Conservation (phyloP, 2,888 invertebrate species). For the Harpalus rubripes region DNA sequence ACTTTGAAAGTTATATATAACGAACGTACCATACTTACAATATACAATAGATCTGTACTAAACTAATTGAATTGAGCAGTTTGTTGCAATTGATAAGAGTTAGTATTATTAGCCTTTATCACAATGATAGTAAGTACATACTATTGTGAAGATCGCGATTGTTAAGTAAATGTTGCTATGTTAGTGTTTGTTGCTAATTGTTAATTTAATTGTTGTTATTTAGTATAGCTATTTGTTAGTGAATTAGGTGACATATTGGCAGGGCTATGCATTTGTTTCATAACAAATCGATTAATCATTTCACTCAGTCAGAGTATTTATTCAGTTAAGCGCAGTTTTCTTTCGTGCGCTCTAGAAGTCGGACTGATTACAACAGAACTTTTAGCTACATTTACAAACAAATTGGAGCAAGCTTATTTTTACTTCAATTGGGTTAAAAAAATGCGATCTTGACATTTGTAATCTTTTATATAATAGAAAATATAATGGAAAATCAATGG, state of each 20-base stretch:
- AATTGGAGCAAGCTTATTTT: too few species aligned
- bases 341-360: conserved; percentile 36
- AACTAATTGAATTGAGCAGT: conserved; percentile 13
- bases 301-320: conserved; percentile 39
- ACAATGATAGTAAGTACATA: conserved; percentile 47
- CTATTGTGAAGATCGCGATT: conserved; percentile 59
- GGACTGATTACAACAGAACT: conserved; percentile 39
- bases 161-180: conserved; percentile 73
- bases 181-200: conserved; percentile 75
- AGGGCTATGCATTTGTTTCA: conserved; percentile 46
- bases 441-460: too few species aligned
- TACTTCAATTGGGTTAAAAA: too few species aligned
- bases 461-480: too few species aligned
- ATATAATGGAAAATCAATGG: too few species aligned
- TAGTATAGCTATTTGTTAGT: conserved; percentile 73
- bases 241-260: conserved; percentile 52
- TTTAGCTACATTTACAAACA: not conserved
- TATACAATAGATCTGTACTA: conserved; percentile 24
- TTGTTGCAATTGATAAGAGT: conserved; percentile 33
- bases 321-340: conserved; percentile 22
- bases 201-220: conserved; percentile 76
- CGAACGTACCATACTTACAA: conserved; percentile 43
- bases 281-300: conserved; percentile 47
- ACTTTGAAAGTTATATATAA: conserved; percentile 48
- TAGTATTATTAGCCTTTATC: conserved; percentile 57